These are phyloP conservation scores for Aptenodytes forsteri DNA, from an alignment of 2,113 vertebrate species.

Conservation along the genomic window DNA sequence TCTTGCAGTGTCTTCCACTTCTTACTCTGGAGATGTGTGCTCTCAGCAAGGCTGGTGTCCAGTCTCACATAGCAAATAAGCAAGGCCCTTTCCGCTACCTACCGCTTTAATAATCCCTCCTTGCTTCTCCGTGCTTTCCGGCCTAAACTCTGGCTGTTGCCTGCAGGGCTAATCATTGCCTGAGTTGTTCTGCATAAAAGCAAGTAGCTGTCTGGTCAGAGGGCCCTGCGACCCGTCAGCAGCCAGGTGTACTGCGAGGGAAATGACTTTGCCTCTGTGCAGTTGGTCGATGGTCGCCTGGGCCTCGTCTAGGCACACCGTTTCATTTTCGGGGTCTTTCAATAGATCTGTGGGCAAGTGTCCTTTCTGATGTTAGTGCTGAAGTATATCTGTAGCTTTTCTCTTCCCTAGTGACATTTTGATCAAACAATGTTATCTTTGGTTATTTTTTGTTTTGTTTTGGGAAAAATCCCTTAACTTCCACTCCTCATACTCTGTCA, in stretches of 20 bases:
- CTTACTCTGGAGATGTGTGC: not conserved
- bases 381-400: not conserved
- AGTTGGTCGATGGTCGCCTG: accelerated
- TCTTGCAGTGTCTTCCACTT: not conserved
- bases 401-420: not conserved
- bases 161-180: not conserved
- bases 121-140: not conserved
- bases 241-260: accelerated
- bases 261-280: accelerated
- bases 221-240: accelerated
- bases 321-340: accelerated
- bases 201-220: too few species aligned
- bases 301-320: accelerated
- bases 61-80: accelerated
- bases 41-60: not conserved
- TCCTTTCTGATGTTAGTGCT: not conserved
- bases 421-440: not conserved
- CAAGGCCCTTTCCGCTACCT: not conserved
- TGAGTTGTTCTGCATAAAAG: not conserved
- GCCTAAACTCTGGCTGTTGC: not conserved
- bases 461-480: not conserved
- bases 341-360: accelerated
- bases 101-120: not conserved
- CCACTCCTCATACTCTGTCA: not conserved
- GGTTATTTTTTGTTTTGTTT: not conserved